These are phyloP conservation scores for Oenanthe oenanthe DNA, from an alignment of 2,113 vertebrate species.

Conservation along the genomic window DNA sequence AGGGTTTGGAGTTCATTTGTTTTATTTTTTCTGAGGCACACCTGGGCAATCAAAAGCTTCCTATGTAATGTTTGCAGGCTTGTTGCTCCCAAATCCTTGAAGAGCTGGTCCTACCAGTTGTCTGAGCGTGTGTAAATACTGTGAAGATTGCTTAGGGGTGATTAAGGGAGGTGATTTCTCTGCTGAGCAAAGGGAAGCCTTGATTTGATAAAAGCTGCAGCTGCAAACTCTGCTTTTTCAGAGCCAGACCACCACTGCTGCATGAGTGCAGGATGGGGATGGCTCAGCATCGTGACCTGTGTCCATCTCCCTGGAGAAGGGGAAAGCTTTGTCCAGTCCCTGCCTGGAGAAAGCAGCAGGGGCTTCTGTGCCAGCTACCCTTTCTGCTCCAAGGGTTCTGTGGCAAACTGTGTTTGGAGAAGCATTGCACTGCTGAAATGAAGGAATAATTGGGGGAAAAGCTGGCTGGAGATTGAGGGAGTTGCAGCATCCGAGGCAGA, in stretches of 20 bases:
- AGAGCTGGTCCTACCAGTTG: conserved; percentile 42
- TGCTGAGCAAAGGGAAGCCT: neutral
- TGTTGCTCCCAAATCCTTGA: neutral
- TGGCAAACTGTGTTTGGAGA: neutral
- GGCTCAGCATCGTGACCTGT: neutral
- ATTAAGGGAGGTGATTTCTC: neutral
- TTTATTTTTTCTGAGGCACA: neutral
- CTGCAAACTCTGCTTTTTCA: neutral
- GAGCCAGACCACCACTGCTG: neutral
- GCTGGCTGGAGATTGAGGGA: neutral
- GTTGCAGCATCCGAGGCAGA: neutral
- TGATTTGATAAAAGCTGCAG: neutral
- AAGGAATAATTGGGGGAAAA: neutral
- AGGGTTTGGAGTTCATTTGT: neutral
- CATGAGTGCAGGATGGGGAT: neutral
- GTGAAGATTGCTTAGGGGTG: neutral
- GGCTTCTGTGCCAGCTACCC: too few species aligned
- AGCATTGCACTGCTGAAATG: neutral
- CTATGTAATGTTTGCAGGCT: neutral
- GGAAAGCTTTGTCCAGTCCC: neutral
- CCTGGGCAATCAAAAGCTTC: neutral
- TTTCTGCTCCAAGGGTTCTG: neutral
- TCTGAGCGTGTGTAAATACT: neutral
- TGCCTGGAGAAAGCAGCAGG: neutral
- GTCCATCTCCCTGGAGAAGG: neutral